Percentiles rank a stretch among this genome's conserved stretches.
Evolutionary conservation across 2,113 vertebrate genomes (phyloP).

Genomic region (Amphilophus citrinellus): DNA sequence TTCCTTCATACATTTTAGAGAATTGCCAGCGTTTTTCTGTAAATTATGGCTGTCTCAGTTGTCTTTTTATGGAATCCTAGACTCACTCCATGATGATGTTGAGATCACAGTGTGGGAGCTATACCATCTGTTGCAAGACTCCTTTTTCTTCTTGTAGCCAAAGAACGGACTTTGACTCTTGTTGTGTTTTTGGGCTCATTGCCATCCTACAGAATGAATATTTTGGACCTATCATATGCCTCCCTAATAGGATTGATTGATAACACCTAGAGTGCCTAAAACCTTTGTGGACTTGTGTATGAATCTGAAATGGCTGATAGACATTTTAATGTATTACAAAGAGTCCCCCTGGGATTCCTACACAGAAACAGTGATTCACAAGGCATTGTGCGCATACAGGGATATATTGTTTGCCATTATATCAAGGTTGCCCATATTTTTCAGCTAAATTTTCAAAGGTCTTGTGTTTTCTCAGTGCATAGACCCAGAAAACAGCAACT

Average conservation of each 20-base stretch:
- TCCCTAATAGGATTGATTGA: neutral
- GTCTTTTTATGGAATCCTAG: neutral
- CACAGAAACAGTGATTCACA: neutral
- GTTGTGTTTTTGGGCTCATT: neutral
- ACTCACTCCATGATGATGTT: neutral
- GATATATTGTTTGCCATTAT: neutral
- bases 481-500: slow-evolving; percentile 2
- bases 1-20: neutral
- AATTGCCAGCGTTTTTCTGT: neutral
- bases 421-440: neutral
- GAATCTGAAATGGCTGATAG: neutral
- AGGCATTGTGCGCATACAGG: neutral
- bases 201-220: neutral
- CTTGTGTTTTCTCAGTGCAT: neutral
- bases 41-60: neutral
- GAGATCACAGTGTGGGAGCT: slow-evolving; percentile 4
- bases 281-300: neutral
- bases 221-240: neutral
- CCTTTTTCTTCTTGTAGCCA: neutral
- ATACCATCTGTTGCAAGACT: slow-evolving; percentile 20
- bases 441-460: neutral
- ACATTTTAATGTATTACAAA: neutral
- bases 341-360: neutral
- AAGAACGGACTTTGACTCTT: neutral
- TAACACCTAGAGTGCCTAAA: neutral